Evolutionary conservation across 2,797 vertebrate species (phyloP).

Genomic region (Denticeps clupeoides): DNA sequence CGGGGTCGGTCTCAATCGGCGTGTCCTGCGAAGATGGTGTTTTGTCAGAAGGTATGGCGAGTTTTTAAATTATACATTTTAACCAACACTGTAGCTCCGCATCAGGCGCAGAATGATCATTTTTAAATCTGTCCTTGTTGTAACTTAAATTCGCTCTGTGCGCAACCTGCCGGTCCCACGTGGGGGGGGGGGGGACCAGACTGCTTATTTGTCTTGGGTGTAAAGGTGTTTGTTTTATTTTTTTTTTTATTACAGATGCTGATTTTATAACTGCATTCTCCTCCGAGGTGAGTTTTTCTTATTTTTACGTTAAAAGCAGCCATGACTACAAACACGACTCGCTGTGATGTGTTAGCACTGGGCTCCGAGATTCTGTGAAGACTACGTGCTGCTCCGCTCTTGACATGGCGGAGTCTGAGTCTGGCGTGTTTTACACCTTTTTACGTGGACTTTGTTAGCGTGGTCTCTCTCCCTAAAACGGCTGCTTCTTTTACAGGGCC

Average conservation of each 20-base stretch:
- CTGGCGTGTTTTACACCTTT: neutral
- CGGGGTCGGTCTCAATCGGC: too few relatives aligned
- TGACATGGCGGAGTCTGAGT: constrained; percentile 38
- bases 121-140: too few relatives aligned
- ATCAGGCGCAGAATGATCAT: too few relatives aligned
- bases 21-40: too few relatives aligned
- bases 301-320: neutral
- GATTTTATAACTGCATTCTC: too few relatives aligned
- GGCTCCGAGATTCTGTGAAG: constrained; percentile 28
- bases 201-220: neutral
- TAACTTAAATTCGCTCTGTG: too few relatives aligned
- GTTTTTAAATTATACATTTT: too few relatives aligned
- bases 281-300: neutral
- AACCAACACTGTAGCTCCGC: too few relatives aligned
- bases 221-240: neutral
- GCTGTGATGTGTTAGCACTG: constrained; percentile 32
- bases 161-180: too few relatives aligned
- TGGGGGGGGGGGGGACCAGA: too few relatives aligned
- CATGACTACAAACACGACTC: neutral
- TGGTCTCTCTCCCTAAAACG: neutral
- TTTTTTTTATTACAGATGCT: constrained; percentile 16
- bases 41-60: too few relatives aligned
- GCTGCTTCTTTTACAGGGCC: neutral
- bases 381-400: constrained; percentile 22
- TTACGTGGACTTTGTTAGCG: neutral